Percentiles rank a stretch among this genome's conserved stretches.
Evolutionary conservation across 2,797 vertebrate species (phyloP).

Genomic region (Scarus forsteni): DNA sequence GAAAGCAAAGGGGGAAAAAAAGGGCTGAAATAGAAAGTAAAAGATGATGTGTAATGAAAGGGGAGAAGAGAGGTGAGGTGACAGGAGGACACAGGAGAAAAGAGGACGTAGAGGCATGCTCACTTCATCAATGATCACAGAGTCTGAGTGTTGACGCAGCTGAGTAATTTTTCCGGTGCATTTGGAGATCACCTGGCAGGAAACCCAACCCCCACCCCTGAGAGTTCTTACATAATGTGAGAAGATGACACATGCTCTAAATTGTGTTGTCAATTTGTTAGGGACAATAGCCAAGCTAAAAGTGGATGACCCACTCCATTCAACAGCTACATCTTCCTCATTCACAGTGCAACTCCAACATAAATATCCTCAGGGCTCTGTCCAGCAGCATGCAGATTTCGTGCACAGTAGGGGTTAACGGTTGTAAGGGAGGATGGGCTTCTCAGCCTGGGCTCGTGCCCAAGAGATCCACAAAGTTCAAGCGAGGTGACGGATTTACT

Average conservation of each 20-base stretch:
- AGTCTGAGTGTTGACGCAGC: constrained; percentile 26
- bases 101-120: constrained; percentile 27
- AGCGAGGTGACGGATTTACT: constrained; percentile 59
- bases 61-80: constrained; percentile 27
- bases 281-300: constrained; percentile 13
- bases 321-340: background rate
- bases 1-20: constrained; percentile 31
- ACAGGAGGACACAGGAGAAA: constrained; percentile 36
- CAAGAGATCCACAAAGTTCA: constrained; percentile 56
- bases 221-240: constrained; percentile 47
- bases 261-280: constrained; percentile 31
- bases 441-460: constrained; percentile 2
- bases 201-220: background rate
- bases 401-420: constrained; percentile 19
- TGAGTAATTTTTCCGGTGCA: constrained; percentile 55
- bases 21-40: constrained; percentile 33
- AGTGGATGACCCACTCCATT: constrained; percentile 8
- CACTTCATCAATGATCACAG: constrained; percentile 16
- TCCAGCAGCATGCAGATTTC: constrained; percentile 30
- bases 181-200: constrained; percentile 55
- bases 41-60: constrained; percentile 38
- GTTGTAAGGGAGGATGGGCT: constrained; percentile 25
- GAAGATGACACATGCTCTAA: constrained; percentile 30
- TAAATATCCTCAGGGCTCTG: constrained; percentile 3
- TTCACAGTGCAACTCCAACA: constrained; percentile 4